Evolutionary conservation across 2,888 invertebrate species (phyloP), one percentile per base, ranked within the genome.

Genomic region (Cataglyphis altisquamis): DNA sequence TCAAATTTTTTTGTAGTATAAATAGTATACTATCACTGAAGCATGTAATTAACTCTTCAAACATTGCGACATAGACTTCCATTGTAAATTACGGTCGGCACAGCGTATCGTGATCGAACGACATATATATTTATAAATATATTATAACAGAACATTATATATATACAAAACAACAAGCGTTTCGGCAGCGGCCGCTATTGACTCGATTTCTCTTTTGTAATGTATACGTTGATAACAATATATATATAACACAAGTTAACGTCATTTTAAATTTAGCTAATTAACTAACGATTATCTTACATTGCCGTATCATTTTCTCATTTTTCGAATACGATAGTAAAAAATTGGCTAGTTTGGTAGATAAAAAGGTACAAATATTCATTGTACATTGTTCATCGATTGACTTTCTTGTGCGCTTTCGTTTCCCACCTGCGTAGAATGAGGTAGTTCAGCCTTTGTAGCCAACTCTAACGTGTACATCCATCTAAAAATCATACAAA

Each of bases 381-480:
- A 87, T 84, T 90, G 88, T 89, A 85, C 84, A 83, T 91, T 86
- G 74, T 89, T 90, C 70, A 90, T 81, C 63, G 90, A 90, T 90
- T 92, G 92, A 90, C 85, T 89, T 77, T 91, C 86, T 89, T 92
- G 92, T 91, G 92, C 90, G 87, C 90, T 87, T 83, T 86, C 88
- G 10, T 64, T 78, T 64, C 91, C 90, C 85, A 86, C 86, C 57
- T 80, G 78, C 57, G 36, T 62, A 4, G 84, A 73, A 81, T 91
- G 93, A 91, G 95, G 95, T 91, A 95, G 91, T 93, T 95, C 95
- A 66, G 95, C 95, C 89, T 94, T 94, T n/a, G 95, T 94, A 45
- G 95, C 95, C 90, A 95, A 93, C 90, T 95, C 94, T 82, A 95
- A 92, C 62, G 94, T 94, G 87, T 94, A 91, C 64, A 95, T 92